Base-by-base conservation (phyloP, 2,888 invertebrate species). In the Calliphora vomitoria region DNA sequence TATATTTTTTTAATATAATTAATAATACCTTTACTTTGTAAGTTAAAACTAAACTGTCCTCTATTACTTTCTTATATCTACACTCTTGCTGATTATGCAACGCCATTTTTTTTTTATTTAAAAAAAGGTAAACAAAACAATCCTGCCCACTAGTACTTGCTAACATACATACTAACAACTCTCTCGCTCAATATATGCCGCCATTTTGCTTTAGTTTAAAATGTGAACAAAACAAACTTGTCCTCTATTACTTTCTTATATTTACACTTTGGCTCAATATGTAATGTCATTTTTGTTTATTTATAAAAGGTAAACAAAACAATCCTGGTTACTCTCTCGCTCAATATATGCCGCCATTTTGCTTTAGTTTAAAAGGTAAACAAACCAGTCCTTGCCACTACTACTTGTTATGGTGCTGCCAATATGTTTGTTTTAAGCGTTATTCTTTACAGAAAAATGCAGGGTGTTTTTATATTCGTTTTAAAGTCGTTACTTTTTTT, bases 381-480 rank as follows among this genome's bases (percentile, higher is more conserved):
- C 38, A 55, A 58, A 53, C 15, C 8, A 58, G 47, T n/a, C 31
- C 5, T 60, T 25, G 60, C n/a, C 31, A 18, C 20, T 47, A 13
- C 3, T 4, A 25, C 4, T 31, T 10, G 1, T 44, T 8, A 1
- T 8, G 53, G 25, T 80, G 71, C 4, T 71, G 38, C 25, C 31
- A 41, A 4, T 15, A 4, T 8, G 11, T 8, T 4, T 50, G 53
- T 60, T 47, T 20, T 38, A n/a, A 47, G 13, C 13, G 11, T 10
- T 25, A 25, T 25, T 25, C 25, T 25, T 25, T 25, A 25, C 2
- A 25, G 25, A 25, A 2, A 25, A 38, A 47, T 20, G 35, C 50
- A 82, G 75, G 31, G 82, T 53, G 15, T 47, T 53, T 69, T 53
- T 10, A 69, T 5, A 53, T 82, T 82, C 76, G 76, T 53, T 69